Percentiles rank a stretch among this genome's conserved stretches.
These are phyloP conservation scores for Pelobates cultripes DNA, from an alignment of 2,797 vertebrate species.

Conservation along the genomic window DNA sequence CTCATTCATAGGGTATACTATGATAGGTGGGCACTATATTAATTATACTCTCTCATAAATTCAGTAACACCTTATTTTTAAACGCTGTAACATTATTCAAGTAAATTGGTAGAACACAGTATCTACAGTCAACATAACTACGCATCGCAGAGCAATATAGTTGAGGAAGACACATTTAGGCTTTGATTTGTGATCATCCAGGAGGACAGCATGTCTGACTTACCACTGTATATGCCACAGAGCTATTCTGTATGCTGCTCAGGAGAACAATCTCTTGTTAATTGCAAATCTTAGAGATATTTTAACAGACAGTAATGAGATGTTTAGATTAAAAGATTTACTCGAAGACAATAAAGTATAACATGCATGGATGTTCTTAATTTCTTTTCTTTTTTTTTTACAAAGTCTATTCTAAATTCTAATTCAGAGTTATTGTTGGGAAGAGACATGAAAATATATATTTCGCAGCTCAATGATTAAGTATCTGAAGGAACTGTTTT, in stretches of 20 bases:
- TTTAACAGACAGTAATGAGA: constrained; percentile 78
- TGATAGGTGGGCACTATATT: too few relatives aligned
- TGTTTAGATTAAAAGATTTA: constrained; percentile 81
- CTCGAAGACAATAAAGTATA: constrained; percentile 80
- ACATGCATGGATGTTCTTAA: constrained; percentile 72
- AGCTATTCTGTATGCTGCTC: constrained; percentile 40
- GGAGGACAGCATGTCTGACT: constrained; percentile 14
- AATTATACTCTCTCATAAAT: too few relatives aligned
- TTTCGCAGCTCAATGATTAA: constrained; percentile 55
- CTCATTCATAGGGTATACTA: too few relatives aligned
- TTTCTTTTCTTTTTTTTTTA: constrained; percentile 46
- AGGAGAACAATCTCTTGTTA: constrained; percentile 47
- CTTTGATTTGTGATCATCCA: constrained; percentile 7
- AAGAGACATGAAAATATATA: constrained; percentile 58
- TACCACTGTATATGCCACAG: constrained; percentile 10
- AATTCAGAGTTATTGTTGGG: constrained; percentile 65
- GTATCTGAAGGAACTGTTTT: constrained; percentile 54
- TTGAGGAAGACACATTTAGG: not conserved
- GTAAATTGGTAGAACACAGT: too few relatives aligned
- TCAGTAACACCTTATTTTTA: too few relatives aligned
- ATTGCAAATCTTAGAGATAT: constrained; percentile 63
- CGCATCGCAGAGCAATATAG: not conserved
- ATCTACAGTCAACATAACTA: too few relatives aligned
- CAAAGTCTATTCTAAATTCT: constrained; percentile 58
- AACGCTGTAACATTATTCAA: too few relatives aligned